Evolutionary conservation across 2,888 invertebrate genomes (phyloP).

Genomic region (Craniophora ligustri): DNA sequence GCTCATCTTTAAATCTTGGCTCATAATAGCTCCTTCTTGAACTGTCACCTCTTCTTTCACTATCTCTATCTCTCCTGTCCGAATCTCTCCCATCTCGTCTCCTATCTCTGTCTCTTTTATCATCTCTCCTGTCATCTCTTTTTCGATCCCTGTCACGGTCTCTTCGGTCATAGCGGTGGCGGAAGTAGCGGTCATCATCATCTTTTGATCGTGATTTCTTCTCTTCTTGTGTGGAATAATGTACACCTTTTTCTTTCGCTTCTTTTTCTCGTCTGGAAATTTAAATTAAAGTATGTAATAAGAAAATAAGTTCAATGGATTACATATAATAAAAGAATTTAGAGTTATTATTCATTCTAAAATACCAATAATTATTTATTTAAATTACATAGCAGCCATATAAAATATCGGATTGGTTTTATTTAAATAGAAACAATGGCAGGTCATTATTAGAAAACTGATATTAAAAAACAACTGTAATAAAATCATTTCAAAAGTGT

Average conservation of each 20-base stretch:
- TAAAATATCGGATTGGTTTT: too few species aligned
- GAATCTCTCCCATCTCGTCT: slow-evolving; percentile 64
- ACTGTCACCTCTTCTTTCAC: slow-evolving; percentile 75
- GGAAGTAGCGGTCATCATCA: slow-evolving; percentile 73
- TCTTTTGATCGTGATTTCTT: slow-evolving; percentile 77
- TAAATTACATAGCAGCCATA: neutral
- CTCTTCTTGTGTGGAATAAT: slow-evolving; percentile 90
- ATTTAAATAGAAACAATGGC: too few species aligned
- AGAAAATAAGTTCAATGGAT: too few species aligned
- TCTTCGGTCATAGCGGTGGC: slow-evolving; percentile 71
- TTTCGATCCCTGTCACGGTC: slow-evolving; percentile 67
- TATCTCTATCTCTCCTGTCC: slow-evolving; percentile 67
- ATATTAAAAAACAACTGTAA: neutral
- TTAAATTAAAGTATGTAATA: neutral
- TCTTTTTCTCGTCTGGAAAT: slow-evolving; percentile 81
- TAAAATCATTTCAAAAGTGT: neutral
- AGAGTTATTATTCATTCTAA: too few species aligned
- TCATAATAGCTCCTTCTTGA: slow-evolving; percentile 87
- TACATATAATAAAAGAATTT: too few species aligned
- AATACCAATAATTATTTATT: too few species aligned
- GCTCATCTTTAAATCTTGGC: slow-evolving; percentile 94
- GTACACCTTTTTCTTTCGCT: slow-evolving; percentile 91
- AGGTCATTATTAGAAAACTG: too few species aligned
- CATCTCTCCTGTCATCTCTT: slow-evolving; percentile 64
- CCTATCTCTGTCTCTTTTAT: slow-evolving; percentile 64